Evolutionary conservation across 2,888 invertebrate species (phyloP).

Genomic region (Orthosia gothica): DNA sequence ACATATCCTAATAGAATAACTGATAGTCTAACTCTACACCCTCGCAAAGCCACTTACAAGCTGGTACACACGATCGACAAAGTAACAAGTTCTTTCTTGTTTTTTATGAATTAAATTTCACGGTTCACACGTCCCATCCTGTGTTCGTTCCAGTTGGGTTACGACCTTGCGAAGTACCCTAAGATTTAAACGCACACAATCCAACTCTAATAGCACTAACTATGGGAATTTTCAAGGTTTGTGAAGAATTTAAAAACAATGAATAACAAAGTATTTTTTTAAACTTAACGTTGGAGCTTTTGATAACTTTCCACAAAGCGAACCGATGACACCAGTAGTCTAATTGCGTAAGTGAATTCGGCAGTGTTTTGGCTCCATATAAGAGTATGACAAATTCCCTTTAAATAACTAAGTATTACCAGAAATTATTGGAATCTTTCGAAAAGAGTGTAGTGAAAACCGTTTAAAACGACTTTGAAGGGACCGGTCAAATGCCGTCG

Average conservation of each 20-base stretch:
- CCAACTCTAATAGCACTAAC: conserved; percentile 8
- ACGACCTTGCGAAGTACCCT: conserved; percentile 36
- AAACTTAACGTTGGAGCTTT: not conserved
- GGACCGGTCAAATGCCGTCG: no score
- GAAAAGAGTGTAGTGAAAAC: no score
- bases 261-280: not conserved
- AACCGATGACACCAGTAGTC: not conserved
- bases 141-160: conserved; percentile 34
- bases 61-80: conserved; percentile 1
- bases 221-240: conserved; percentile 16
- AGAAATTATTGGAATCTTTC: no score
- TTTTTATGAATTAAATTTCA: conserved; percentile 31
- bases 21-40: not conserved
- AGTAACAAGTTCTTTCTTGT: conserved; percentile 36
- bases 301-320: no score
- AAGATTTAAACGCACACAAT: conserved; percentile 27
- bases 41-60: conserved; percentile 29
- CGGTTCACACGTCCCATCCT: conserved; percentile 48
- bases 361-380: no score
- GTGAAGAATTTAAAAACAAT: not conserved
- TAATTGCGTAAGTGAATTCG: no score
- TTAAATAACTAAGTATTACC: no score
- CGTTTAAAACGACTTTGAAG: no score
- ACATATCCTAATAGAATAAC: no score
- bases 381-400: no score